These are phyloP conservation scores for Limnodromus scolopaceus DNA, from an alignment of 2,797 vertebrate genomes.

Conservation along the genomic window DNA sequence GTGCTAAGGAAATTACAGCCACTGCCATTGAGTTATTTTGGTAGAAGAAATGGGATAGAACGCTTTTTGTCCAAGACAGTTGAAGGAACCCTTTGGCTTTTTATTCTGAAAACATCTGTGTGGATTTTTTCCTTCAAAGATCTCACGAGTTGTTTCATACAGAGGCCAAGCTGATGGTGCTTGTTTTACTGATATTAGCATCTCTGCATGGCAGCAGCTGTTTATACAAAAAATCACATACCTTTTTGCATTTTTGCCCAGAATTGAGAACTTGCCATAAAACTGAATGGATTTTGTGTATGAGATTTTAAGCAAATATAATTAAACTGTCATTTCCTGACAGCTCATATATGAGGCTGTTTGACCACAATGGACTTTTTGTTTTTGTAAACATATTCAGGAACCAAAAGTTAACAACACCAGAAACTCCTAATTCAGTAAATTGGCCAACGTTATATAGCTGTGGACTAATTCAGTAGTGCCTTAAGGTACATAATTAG, in stretches of 20 bases:
- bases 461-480: neutral
- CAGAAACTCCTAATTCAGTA: neutral
- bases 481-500: neutral
- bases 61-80: neutral
- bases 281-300: neutral
- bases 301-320: neutral
- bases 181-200: conserved; percentile 19
- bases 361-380: neutral
- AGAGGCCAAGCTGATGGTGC: neutral
- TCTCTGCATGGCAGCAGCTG: conserved; percentile 30
- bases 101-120: conserved; percentile 24
- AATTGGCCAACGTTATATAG: fast-evolving
- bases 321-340: conserved; percentile 22
- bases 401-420: neutral
- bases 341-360: neutral
- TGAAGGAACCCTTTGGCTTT: neutral
- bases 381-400: neutral
- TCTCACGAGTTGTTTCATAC: neutral
- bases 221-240: neutral
- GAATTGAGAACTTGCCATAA: neutral
- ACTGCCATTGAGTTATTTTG: neutral
- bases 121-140: conserved; percentile 20
- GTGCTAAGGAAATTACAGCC: neutral
- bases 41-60: neutral
- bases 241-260: neutral